Conservation (phyloP, 1,140 invertebrate species). For the Sarcophaga bullata region DNA sequence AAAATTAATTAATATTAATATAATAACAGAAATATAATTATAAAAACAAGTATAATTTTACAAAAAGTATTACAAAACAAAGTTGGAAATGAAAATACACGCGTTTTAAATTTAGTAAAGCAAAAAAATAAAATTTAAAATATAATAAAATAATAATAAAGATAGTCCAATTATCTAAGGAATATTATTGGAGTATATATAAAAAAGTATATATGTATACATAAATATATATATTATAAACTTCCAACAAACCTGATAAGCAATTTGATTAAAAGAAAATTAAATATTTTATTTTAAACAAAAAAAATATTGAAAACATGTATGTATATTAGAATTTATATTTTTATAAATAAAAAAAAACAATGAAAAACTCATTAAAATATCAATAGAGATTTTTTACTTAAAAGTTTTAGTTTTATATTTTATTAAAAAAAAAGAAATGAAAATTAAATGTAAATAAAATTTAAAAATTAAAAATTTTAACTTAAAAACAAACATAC, state of each 20-base stretch:
- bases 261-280: conserved; percentile 18
- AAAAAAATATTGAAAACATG: neutral
- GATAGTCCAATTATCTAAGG: conserved; percentile 26
- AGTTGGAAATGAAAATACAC: conserved; percentile 13
- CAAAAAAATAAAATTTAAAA: conserved; percentile 1
- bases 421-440: neutral
- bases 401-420: neutral
- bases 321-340: conserved; percentile 38
- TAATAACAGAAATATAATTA: neutral
- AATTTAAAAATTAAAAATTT: too few species aligned
- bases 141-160: conserved; percentile 18
- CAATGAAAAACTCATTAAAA: neutral
- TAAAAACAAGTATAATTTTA: neutral
- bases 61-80: neutral
- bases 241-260: conserved; percentile 38
- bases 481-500: neutral
- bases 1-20: neutral
- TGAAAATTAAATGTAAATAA: conserved; percentile 1
- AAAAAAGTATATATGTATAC: conserved; percentile 4
- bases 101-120: too few species aligned
- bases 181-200: conserved; percentile 5
- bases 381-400: conserved; percentile 12
- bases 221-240: conserved; percentile 34
- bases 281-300: conserved; percentile 15
- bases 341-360: conserved; percentile 40